Evolutionary conservation across 1,140 invertebrate species (phyloP).

Genomic region (Drosophila chauvacae): DNA sequence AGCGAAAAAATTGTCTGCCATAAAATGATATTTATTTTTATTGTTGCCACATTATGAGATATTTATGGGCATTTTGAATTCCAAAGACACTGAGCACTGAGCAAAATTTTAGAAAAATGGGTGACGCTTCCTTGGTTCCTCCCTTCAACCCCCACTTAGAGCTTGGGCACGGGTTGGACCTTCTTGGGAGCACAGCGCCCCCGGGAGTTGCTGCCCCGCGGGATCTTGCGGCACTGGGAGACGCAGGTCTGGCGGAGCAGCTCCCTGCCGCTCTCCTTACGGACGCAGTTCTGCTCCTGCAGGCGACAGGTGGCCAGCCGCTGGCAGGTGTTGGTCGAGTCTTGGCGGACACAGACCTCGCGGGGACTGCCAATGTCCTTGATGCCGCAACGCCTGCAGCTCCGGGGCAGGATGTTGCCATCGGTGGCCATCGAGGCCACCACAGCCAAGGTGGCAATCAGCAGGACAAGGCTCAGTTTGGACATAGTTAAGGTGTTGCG

Average conservation of each 20-base stretch:
- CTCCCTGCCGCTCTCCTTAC: constrained; percentile 32
- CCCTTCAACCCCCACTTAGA: not conserved
- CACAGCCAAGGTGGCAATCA: constrained; percentile 26
- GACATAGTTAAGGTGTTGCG: constrained; percentile 29
- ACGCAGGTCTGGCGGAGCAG: constrained; percentile 4
- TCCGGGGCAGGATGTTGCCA: not conserved
- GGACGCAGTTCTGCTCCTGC: constrained; percentile 53
- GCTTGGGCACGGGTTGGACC: not conserved
- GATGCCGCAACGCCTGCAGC: constrained; percentile 37
- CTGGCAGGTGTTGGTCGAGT: constrained; percentile 46
- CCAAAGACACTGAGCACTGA: constrained; percentile 27
- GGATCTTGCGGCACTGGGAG: constrained; percentile 32
- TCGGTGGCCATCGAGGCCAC: constrained; percentile 28
- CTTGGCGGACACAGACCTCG: constrained; percentile 40
- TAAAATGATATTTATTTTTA: constrained; percentile 82
- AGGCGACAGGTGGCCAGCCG: constrained; percentile 46
- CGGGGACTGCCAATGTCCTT: constrained; percentile 8
- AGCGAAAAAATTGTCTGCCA: constrained; percentile 65
- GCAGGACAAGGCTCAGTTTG: constrained; percentile 41
- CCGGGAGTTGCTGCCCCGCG: constrained; percentile 7
- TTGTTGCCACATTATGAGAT: constrained; percentile 79
- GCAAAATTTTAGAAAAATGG: not conserved
- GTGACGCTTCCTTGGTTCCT: not conserved
- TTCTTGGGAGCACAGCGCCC: constrained; percentile 26
- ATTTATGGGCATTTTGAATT: constrained; percentile 75